Evolutionary conservation across 2,888 invertebrate species (phyloP).

Genomic region (Drosophila diplacantha): DNA sequence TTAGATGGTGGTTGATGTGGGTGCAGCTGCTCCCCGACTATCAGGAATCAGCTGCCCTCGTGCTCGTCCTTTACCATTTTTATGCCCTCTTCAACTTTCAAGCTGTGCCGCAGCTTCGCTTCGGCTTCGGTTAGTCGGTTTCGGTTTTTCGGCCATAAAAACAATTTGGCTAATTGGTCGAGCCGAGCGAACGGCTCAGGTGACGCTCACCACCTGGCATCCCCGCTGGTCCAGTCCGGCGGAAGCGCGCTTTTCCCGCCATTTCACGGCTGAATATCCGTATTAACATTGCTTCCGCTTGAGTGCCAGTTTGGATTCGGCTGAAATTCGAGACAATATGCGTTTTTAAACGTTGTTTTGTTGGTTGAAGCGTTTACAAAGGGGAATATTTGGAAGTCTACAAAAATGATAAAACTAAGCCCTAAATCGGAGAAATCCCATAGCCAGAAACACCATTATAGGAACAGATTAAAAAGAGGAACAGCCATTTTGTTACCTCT

Average conservation of each 20-base stretch:
- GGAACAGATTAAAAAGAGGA: background rate
- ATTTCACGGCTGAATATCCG: constrained; percentile 4
- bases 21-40: constrained; percentile 52
- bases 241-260: constrained; percentile 45
- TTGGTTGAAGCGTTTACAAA: background rate
- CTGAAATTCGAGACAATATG: background rate
- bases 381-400: background rate
- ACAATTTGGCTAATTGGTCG: constrained; percentile 67
- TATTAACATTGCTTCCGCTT: background rate
- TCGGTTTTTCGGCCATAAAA: constrained; percentile 44
- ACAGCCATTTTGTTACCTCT: too few species aligned
- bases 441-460: background rate
- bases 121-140: constrained; percentile 11
- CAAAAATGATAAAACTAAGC: background rate
- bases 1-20: constrained; percentile 47
- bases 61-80: constrained; percentile 27
- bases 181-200: constrained; percentile 19
- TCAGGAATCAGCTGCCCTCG: constrained; percentile 49
- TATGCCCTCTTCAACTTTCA: constrained; percentile 2
- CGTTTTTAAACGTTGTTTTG: background rate
- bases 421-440: background rate
- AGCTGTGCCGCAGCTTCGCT: constrained; percentile 4
- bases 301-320: background rate
- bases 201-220: constrained; percentile 17
- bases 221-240: background rate